Evolutionary conservation across 1,140 invertebrate genomes (phyloP).

Genomic region (Temnothorax longispinosus): DNA sequence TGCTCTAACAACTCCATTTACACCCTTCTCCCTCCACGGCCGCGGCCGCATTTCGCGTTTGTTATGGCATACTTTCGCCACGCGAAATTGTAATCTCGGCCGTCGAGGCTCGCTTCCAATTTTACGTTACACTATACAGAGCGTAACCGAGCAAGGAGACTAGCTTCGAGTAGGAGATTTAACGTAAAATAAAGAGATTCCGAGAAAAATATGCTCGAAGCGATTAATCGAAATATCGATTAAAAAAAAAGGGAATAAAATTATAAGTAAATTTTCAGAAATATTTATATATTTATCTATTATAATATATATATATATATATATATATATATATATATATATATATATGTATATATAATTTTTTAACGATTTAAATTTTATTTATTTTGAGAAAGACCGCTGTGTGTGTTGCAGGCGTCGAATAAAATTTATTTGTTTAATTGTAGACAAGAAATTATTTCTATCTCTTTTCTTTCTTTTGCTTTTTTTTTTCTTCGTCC

Average conservation of each 20-base stretch:
- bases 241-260: background rate
- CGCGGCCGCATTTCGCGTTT: slow-evolving; percentile 13
- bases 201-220: background rate
- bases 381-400: background rate
- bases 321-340: background rate
- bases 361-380: background rate
- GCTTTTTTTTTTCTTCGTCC: background rate
- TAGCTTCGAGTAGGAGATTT: background rate
- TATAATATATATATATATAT: background rate
- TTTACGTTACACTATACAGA: slow-evolving; percentile 29
- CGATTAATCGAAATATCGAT: background rate
- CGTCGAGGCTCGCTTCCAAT: background rate
- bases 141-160: slow-evolving; percentile 4
- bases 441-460: background rate
- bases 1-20: slow-evolving; percentile 66
- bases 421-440: background rate
- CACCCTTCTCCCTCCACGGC: slow-evolving; percentile 35
- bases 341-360: background rate
- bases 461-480: background rate
- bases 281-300: background rate
- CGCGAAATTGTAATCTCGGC: slow-evolving; percentile 42
- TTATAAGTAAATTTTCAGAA: background rate
- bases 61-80: slow-evolving; percentile 39
- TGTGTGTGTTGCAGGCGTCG: background rate
- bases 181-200: no score